These are phyloP conservation scores for Trachythela sp. DNA, from an alignment of 64 coral and sea anemone genomes.

Conservation along the genomic window DNA sequence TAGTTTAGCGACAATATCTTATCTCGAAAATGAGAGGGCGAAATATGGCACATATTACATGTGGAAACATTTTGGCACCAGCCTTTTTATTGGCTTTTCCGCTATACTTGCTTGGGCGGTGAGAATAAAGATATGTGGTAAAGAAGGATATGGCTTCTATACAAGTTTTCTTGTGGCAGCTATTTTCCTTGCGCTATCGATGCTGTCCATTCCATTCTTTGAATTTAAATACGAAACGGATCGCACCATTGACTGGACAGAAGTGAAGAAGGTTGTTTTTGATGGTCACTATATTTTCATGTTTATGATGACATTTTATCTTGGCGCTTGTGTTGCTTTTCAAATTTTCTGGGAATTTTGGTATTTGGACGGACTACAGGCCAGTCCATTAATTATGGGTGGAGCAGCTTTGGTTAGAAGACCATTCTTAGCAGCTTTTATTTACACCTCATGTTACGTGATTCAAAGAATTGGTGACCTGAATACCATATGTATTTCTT, in stretches of 20 bases:
- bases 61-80: neutral
- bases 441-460: neutral
- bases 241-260: neutral
- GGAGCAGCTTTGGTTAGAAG: neutral
- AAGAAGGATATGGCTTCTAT: neutral
- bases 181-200: neutral
- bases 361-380: too few relatives aligned
- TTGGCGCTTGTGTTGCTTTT: neutral
- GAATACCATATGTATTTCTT: neutral
- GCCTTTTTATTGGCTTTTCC: neutral
- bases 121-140: neutral
- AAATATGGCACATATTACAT: neutral
- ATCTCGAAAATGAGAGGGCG: neutral
- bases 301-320: neutral
- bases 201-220: neutral
- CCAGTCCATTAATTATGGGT: too few relatives aligned
- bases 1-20: neutral
- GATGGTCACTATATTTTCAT: neutral
- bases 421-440: neutral
- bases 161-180: neutral
- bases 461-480: neutral
- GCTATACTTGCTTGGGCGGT: neutral
- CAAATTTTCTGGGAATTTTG: too few relatives aligned
- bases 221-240: neutral
- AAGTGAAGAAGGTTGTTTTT: neutral